Percentiles rank a stretch among this genome's conserved stretches.
Conservation (phyloP, 2,113 vertebrate species). For the Micronycteris hirsuta region DNA sequence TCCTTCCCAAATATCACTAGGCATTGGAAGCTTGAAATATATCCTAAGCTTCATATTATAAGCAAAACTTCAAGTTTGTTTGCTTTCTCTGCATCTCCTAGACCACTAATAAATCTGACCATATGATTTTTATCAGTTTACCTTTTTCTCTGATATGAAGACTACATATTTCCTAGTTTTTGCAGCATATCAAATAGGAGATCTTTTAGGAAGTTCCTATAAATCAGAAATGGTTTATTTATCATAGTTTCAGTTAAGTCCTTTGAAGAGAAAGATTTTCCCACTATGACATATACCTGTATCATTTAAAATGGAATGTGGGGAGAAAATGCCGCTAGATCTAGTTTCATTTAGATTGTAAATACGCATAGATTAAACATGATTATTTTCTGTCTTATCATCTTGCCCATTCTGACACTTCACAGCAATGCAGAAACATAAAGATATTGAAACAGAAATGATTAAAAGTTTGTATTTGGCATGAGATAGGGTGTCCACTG, state of each 20-base stretch:
- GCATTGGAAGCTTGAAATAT: conserved; percentile 1
- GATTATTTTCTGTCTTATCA: background rate
- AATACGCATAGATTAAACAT: background rate
- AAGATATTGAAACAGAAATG: background rate
- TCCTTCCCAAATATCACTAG: background rate
- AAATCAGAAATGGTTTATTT: conserved; percentile 36
- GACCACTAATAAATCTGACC: conserved; percentile 31
- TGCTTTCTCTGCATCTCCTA: conserved; percentile 20
- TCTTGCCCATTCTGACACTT: background rate
- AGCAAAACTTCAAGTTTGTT: conserved; percentile 1
- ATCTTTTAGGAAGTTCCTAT: conserved; percentile 33
- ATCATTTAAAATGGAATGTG: background rate
- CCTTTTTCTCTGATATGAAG: conserved; percentile 27
- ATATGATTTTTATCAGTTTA: background rate
- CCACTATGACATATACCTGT: background rate
- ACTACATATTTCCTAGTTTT: conserved; percentile 31
- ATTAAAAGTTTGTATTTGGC: background rate
- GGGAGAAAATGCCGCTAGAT: background rate
- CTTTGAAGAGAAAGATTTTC: conserved; percentile 20
- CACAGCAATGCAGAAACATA: conserved; percentile 24
- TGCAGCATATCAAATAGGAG: background rate
- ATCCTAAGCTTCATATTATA: background rate
- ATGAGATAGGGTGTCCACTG: background rate
- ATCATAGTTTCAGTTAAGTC: background rate
- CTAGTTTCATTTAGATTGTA: background rate